phyloP scores from a whole-genome alignment of 2,888 invertebrate species.

The Tridacna gigas region DNA sequence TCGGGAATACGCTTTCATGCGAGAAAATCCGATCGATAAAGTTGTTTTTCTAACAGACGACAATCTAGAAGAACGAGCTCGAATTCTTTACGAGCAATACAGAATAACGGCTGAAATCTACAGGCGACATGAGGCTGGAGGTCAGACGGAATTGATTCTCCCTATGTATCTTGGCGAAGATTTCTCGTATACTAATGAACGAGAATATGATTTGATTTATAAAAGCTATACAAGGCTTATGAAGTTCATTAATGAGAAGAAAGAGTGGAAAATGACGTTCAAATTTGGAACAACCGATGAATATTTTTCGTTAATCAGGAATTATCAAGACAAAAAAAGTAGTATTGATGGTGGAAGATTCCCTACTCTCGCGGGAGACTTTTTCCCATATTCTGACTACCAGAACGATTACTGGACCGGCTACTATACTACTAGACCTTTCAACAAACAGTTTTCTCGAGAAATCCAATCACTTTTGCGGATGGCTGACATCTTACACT shows the following conservation, averaged over 20 bases:
- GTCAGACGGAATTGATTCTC: constrained; percentile 85
- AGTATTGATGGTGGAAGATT: constrained; percentile 88
- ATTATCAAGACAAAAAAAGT: constrained; percentile 52
- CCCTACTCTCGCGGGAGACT: constrained; percentile 95
- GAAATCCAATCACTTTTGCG: constrained; percentile 86
- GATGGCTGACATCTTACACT: constrained; percentile 81
- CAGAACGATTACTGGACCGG: constrained; percentile 96
- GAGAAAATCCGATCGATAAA: constrained; percentile 88
- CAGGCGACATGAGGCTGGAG: constrained; percentile 74
- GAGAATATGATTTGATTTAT: constrained; percentile 98
- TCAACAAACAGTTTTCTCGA: constrained; percentile 89
- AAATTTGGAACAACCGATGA: constrained; percentile 94
- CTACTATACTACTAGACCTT: constrained; percentile 93
- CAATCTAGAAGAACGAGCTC: constrained; percentile 93
- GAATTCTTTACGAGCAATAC: constrained; percentile 94
- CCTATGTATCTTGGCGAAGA: constrained; percentile 98
- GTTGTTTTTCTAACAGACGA: constrained; percentile 93
- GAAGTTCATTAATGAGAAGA: constrained; percentile 93
- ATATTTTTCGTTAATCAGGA: constrained; percentile 91
- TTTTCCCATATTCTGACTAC: constrained; percentile 98
- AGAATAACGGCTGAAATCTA: constrained; percentile 94
- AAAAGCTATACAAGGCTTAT: constrained; percentile 94
- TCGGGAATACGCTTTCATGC: constrained; percentile 87
- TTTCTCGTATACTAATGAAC: constrained; percentile 94
- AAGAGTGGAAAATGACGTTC: constrained; percentile 86